Base-by-base conservation (phyloP, 92 coral and sea anemone genomes). In the Pocillopora grandis region DNA sequence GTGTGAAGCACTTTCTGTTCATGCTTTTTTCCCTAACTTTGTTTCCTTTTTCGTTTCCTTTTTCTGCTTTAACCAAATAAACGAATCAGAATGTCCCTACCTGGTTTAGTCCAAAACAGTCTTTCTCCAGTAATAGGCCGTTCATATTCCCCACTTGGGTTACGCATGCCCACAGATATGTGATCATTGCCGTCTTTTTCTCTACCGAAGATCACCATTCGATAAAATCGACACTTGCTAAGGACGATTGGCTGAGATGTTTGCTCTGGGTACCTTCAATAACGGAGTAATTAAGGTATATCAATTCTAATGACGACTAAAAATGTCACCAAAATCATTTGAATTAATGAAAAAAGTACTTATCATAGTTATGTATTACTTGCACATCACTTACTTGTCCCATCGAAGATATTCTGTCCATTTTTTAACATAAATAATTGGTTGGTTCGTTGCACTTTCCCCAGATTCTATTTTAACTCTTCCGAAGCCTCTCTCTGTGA, bases 71-170 rank as follows among this genome's bases (percentile, higher is more conserved):
- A 7, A 42, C 52, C 52, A 42, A 42, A 42, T 42, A 42, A 42
- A 42, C 52, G 52, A 42, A 42, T 42, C 52, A 42, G 52, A 42
- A 42, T 42, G 4, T 42, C 52, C 52, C 16, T 81, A 93, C 97
- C 97, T 91, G 97, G 97, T 21, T 80, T 62, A 15, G 87, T 80
- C 94, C 92, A 93, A 79, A 75, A 93, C 9, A 93, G 90, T 36
- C 90, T 87, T 6, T 18, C 42, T 10, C 64, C 76, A 15, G 75
- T 79, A 21, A 93, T 80, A 31, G 97, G 97, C 12, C 92, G 76
- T 77, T 93, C 97, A 77, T 58, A 76, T 19, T 86, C 84, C 18
- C 95, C 94, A 79, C 76, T 87, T 19, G 97, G 94, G 2, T 48
- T 75, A 62, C 86, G 78, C 90, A 91, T 93, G 36, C 92, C 97